A percentile compares a stretch with the other conserved stretches of the same genome.
Evolutionary conservation across 2,797 vertebrate species (phyloP).

Genomic region (Anableps anableps): DNA sequence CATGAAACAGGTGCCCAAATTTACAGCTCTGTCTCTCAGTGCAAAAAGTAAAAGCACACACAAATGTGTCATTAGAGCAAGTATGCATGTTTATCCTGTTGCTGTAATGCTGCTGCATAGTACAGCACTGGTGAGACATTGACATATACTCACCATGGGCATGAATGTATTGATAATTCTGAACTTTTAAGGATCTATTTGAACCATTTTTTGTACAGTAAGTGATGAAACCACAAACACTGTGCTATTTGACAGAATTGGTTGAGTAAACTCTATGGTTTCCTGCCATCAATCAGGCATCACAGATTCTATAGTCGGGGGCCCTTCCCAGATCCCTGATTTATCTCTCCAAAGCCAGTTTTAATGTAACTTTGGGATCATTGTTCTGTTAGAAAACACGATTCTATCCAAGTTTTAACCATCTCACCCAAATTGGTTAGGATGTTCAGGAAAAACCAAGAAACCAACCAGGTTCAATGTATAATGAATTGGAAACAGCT

Average conservation of each 20-base stretch:
- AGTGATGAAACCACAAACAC: not conserved
- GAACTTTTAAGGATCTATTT: not conserved
- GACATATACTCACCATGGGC: not conserved
- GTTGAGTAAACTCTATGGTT: not conserved
- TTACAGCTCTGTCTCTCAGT: constrained; percentile 51
- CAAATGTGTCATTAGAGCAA: constrained; percentile 42
- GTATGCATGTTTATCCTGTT: constrained; percentile 42
- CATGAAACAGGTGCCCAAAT: constrained; percentile 61
- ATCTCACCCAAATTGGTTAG: not conserved
- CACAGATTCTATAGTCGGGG: not conserved
- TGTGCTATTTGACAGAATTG: not conserved
- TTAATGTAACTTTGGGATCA: not conserved
- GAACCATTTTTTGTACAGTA: not conserved
- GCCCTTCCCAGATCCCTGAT: not conserved
- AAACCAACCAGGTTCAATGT: not conserved
- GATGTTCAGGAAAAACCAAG: not conserved
- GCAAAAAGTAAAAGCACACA: constrained; percentile 38
- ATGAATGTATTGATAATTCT: not conserved
- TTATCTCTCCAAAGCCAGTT: not conserved
- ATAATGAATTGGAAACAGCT: not conserved
- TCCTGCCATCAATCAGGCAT: not conserved
- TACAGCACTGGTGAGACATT: not conserved
- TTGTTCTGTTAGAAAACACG: not conserved
- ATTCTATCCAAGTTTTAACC: not conserved
- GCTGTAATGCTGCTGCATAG: constrained; percentile 31